Evolutionary conservation across 2,888 invertebrate genomes (phyloP).

Genomic region (Cephus sareptanus): DNA sequence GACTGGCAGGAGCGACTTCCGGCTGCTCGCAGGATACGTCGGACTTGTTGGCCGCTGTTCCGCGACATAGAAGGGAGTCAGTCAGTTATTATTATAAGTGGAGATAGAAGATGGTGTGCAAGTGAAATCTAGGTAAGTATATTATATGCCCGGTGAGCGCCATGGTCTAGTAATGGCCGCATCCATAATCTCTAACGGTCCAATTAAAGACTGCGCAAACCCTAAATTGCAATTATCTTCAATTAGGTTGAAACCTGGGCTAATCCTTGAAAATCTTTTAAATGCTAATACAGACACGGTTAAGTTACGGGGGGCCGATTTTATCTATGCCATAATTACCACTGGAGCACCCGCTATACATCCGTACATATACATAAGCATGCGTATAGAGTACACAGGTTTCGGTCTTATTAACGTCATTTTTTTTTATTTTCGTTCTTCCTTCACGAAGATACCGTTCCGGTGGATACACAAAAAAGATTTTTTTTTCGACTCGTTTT

Average conservation of each 20-base stretch:
- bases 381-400: not conserved
- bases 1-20: slow-evolving; percentile 65
- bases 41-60: slow-evolving; percentile 64
- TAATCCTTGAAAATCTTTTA: not conserved
- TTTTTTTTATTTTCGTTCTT: not conserved
- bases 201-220: slow-evolving; percentile 44
- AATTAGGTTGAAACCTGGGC: not conserved
- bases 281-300: not conserved
- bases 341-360: not conserved
- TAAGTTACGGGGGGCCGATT: not conserved
- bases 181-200: slow-evolving; percentile 57
- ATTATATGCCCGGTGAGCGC: slow-evolving; percentile 63
- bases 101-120: slow-evolving; percentile 34
- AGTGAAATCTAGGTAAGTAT: slow-evolving; percentile 67
- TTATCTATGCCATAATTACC: not conserved
- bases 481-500: not conserved
- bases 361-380: not conserved
- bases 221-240: slow-evolving; percentile 28
- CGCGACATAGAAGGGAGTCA: slow-evolving; percentile 47
- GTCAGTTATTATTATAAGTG: slow-evolving; percentile 32
- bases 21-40: slow-evolving; percentile 51
- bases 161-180: slow-evolving; percentile 64
- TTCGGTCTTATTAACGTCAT: not conserved
- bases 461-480: not conserved
- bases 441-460: not conserved